A percentile compares a stretch with the other conserved stretches of the same genome.
phyloP scores from a whole-genome alignment of 2,113 vertebrate species.

The Coturnix japonica region DNA sequence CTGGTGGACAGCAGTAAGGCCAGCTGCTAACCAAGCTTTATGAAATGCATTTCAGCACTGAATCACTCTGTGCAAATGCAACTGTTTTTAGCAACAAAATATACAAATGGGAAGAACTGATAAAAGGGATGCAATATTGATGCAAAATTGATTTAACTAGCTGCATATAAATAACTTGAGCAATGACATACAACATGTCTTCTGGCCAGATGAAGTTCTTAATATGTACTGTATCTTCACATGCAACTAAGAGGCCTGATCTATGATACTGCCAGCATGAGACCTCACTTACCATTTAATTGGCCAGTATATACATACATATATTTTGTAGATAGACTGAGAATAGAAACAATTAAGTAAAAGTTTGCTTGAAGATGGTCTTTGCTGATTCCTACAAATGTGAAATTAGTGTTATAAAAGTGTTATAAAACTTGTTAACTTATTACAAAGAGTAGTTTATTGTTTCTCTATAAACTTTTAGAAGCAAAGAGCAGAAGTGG shows the following conservation, averaged over 20 bases:
- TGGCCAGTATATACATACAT: neutral
- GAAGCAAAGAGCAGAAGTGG: neutral
- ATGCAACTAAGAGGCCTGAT: rapidly evolving
- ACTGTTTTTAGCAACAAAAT: neutral
- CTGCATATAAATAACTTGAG: neutral
- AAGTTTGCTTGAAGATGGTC: neutral
- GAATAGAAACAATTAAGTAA: neutral
- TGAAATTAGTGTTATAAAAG: neutral
- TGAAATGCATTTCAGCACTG: neutral
- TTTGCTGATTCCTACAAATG: neutral
- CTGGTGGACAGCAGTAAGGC: neutral
- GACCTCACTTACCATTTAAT: neutral
- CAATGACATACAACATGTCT: rapidly evolving
- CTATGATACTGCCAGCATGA: neutral
- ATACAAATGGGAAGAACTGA: neutral
- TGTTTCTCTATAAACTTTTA: neutral
- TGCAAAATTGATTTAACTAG: neutral
- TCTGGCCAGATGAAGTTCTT: neutral
- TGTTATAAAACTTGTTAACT: neutral
- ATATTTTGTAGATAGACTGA: neutral
- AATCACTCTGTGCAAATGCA: neutral
- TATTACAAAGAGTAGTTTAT: neutral
- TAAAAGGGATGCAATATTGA: rapidly evolving
- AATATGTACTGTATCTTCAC: neutral
- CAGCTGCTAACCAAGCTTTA: neutral